Conservation (phyloP, 64 coral and sea anemone species). For the Montipora foliosa region DNA sequence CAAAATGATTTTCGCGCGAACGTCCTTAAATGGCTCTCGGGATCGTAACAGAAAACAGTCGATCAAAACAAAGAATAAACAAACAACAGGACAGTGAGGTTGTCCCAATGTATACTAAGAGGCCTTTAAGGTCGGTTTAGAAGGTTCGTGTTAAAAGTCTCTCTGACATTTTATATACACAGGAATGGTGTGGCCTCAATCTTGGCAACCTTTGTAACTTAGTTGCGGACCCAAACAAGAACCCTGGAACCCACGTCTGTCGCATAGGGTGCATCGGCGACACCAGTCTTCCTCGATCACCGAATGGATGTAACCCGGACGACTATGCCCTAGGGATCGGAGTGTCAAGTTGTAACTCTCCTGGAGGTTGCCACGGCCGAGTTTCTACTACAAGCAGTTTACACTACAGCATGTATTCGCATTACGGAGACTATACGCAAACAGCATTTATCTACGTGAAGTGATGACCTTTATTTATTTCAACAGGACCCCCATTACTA, state of each 20-base stretch:
- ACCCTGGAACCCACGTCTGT: conserved; percentile 91
- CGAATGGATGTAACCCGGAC: conserved; percentile 88
- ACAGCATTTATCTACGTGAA: conserved; percentile 95
- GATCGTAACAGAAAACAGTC: too few species aligned
- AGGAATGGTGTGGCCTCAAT: conserved; percentile 99
- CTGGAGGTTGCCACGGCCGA: conserved; percentile 67
- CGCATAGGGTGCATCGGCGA: conserved; percentile 98
- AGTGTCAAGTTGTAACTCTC: conserved; percentile 89
- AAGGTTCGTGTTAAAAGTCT: too few species aligned
- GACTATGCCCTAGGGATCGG: conserved; percentile 93
- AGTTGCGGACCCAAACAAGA: conserved; percentile 80
- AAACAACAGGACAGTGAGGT: too few species aligned
- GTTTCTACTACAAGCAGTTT: conserved; percentile 76
- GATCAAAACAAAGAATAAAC: too few species aligned
- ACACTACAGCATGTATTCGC: conserved; percentile 87
- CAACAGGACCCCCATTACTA: too few species aligned
- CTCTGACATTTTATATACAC: neutral
- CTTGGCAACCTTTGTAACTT: conserved; percentile 92
- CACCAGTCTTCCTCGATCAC: conserved; percentile 85
- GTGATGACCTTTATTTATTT: neutral
- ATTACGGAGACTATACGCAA: conserved; percentile 84
- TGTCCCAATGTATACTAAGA: too few species aligned
- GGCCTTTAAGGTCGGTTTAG: too few species aligned
- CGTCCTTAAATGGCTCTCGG: too few species aligned
- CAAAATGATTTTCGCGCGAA: too few species aligned